A percentile compares a stretch with the other conserved stretches of the same genome.
phyloP scores from a whole-genome alignment of 1,140 invertebrate genomes.

The Bombyx mori region DNA sequence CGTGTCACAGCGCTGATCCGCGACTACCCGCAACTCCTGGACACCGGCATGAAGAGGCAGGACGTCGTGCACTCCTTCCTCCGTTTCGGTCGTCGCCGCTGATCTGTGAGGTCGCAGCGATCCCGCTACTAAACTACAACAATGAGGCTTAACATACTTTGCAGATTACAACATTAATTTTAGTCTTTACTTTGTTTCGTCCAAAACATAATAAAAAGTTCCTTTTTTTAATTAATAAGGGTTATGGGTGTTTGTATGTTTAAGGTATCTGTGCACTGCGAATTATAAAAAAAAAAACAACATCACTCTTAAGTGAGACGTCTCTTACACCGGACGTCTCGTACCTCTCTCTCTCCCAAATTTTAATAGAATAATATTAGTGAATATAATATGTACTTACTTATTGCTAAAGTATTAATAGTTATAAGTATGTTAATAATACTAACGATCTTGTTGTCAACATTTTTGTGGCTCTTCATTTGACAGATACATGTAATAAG shows the following conservation, averaged over 20 bases:
- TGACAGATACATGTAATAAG: constrained; percentile 30
- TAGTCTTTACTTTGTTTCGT: constrained; percentile 37
- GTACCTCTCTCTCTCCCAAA: constrained; percentile 37
- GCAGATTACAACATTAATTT: constrained; percentile 10
- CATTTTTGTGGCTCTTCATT: constrained; percentile 54
- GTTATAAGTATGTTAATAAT: constrained; percentile 28
- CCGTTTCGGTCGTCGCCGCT: constrained; percentile 80
- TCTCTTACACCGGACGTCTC: constrained; percentile 21
- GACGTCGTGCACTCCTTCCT: constrained; percentile 87
- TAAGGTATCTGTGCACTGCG: constrained; percentile 26
- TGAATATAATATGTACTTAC: constrained; percentile 26
- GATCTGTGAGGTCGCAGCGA: constrained; percentile 26
- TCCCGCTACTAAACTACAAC: constrained; percentile 11
- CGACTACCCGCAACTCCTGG: constrained; percentile 67
- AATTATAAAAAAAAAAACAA: constrained; percentile 15
- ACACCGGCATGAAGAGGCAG: constrained; percentile 81
- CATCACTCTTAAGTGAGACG: constrained; percentile 12
- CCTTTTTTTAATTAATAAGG: constrained; percentile 20
- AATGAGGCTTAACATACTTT: constrained; percentile 17
- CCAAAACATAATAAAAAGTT: constrained; percentile 53
- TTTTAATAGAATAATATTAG: constrained; percentile 20
- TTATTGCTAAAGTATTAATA: constrained; percentile 61
- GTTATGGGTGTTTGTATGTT: constrained; percentile 3
- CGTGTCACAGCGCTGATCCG: constrained; percentile 50
- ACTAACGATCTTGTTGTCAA: constrained; percentile 53